Evolutionary conservation across 2,113 vertebrate genomes (phyloP).

Genomic region (Ahaetulla prasina): DNA sequence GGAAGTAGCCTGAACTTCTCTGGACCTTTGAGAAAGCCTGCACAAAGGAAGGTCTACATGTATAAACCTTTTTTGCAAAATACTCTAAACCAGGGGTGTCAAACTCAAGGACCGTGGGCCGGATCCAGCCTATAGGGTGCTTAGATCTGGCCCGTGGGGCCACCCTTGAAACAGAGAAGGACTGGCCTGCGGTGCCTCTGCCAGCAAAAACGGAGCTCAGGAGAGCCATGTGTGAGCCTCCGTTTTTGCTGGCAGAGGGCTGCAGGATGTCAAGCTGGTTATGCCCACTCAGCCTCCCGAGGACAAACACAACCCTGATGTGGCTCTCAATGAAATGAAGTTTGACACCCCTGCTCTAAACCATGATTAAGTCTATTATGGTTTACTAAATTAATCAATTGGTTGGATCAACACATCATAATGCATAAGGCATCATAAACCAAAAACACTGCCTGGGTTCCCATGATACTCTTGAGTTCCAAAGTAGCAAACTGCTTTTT

Average conservation of each 20-base stretch:
- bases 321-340: no score
- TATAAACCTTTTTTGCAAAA: not conserved
- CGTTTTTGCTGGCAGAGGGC: no score
- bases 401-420: not conserved
- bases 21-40: not conserved
- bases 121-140: no score
- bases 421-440: not conserved
- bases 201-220: no score
- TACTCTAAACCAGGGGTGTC: not conserved
- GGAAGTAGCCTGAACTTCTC: not conserved
- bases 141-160: no score
- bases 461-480: not conserved
- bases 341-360: not conserved
- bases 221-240: no score
- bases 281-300: no score
- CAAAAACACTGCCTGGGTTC: not conserved
- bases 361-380: not conserved
- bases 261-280: no score
- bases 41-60: not conserved
- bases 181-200: no score
- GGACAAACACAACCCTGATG: no score
- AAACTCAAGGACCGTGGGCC: no score
- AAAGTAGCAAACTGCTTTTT: not conserved
- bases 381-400: not conserved
- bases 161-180: no score